A percentile compares a stretch with the other conserved stretches of the same genome.
Evolutionary conservation across 1,140 invertebrate species (phyloP).

Genomic region (Lepeophtheirus salmonis): DNA sequence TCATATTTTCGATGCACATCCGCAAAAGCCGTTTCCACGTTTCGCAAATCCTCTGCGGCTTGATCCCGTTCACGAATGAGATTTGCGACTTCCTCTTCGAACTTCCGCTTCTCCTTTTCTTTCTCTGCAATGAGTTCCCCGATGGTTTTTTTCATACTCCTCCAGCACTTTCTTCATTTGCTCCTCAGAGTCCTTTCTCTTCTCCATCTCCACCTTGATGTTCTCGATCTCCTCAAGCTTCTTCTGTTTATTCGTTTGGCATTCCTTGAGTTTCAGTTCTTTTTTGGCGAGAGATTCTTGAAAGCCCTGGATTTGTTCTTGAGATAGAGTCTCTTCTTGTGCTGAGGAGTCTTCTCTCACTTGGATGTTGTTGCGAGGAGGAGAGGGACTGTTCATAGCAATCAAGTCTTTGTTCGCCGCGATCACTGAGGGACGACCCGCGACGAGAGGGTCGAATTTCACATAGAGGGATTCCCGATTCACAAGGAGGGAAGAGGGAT

Average conservation of each 20-base stretch:
- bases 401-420: conserved; percentile 10
- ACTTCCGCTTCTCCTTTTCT: not conserved
- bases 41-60: conserved; percentile 46
- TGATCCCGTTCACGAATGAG: conserved; percentile 33
- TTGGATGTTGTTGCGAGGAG: not conserved
- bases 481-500: not conserved
- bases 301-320: conserved; percentile 15
- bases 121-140: not conserved
- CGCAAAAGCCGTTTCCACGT: conserved; percentile 53
- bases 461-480: conserved; percentile 30
- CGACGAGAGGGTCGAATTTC: conserved; percentile 32
- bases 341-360: not conserved
- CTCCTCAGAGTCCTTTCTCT: conserved; percentile 26
- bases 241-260: conserved; percentile 10
- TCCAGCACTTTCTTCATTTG: conserved; percentile 35
- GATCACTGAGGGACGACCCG: conserved; percentile 19
- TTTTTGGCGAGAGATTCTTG: conserved; percentile 28
- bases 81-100: conserved; percentile 2
- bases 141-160: conserved; percentile 34
- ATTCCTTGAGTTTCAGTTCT: conserved; percentile 24
- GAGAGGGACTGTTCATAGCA: conserved; percentile 11
- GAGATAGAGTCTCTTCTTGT: too few species aligned
- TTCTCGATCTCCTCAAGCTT: conserved; percentile 20
- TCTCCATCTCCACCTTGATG: conserved; percentile 13
- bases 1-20: conserved; percentile 43